Base-by-base conservation (phyloP, 2,797 vertebrate genomes). In the Geotrypetes seraphini region DNA sequence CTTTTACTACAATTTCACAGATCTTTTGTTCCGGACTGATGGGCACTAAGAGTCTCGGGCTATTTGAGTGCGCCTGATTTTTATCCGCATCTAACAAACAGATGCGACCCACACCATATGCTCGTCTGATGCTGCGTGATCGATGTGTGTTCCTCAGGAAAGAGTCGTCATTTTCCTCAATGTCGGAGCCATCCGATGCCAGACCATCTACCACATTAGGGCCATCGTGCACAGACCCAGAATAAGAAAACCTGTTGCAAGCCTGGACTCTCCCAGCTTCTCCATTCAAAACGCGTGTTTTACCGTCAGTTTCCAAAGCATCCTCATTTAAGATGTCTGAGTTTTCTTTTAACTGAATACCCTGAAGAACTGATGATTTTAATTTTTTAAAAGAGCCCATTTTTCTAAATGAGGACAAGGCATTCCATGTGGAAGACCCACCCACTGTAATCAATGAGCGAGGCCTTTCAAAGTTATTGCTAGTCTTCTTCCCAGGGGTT, bases 341-440 rank as follows among this genome's bases (percentile, higher is more conserved):
- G 2, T 52, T 73, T 12, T 84, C 91, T 41, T 74, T 81, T 48
- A 61, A 81, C 67, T 96, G 92, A 58, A 92, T 89, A 21, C 92
- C 93, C 61, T 95, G 92, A 5, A 93, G 77, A 36, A 93, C 89
- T 1, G 94, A 92, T 3, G 91, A 89, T 38, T 89, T 91, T 8
- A 97, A 36, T 50, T 94, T 97, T 65, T 95, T 97, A 51, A 99
- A 97, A 25, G 91, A 94, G n/a, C 91, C 89, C 78, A 94, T 83
- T 48, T 95, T 91, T 21, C 73, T 86, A 16, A 96, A 72, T 28
- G 87, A 88, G 26, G 90, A 70, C 18, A 94, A 73, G 9, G 87
- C 84, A 6, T 87, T 73, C 91, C 88, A 91, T 0, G 88, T 72
- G 33, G 90, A 85, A 0, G 86, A 63, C 36, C 19, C 63, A 16